Evolutionary conservation across 2,888 invertebrate genomes (phyloP), one percentile per base, ranked within the genome.

Genomic region (Heliconius charithonia): DNA sequence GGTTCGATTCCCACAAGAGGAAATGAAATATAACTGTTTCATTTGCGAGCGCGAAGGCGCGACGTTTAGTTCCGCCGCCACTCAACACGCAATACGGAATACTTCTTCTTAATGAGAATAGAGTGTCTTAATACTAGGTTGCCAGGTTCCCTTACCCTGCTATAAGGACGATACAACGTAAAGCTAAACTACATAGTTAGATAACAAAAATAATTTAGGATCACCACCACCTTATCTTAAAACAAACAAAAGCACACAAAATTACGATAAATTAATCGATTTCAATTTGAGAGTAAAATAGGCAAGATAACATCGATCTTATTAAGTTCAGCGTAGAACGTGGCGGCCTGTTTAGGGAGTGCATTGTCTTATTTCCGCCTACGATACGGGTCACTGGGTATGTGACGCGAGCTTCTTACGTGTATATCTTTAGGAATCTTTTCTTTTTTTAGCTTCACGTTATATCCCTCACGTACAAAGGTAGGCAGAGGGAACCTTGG

Each of bases 311-410:
- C 27, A 27, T 63, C 27, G 27, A 63, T 25, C 16, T 37, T 41
- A 67, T 41, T 41, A 67, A 25, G 67, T 66, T n/a, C 59, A n/a
- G 25, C 13, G n/a, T n/a, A 32, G 13, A 13, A 27, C 32, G 29
- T 51, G 56, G 71, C 29, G 32, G 7, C 72, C 32, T 32, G n/a
- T 32, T 37, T 72, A 59, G n/a, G 29, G n/a, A 56, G 32, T 37
- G 77, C 69, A 73, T 74, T 70, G 69, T 77, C 56, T 77, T 69
- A 77, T 56, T 79, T 63, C 32, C 7, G 71, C 51, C 72, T 56
- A n/a, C 25, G 56, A 79, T 74, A 29, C 74, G 51, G 79, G 77
- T 77, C 77, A 74, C 74, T 65, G 65, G 65, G 63, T 45, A 29
- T 63, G 16, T 32, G 59, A 73, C 41, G 25, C 27, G 27, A 37